phyloP scores from a whole-genome alignment of 2,888 invertebrate species.

The Pardosa pseudoannulata region DNA sequence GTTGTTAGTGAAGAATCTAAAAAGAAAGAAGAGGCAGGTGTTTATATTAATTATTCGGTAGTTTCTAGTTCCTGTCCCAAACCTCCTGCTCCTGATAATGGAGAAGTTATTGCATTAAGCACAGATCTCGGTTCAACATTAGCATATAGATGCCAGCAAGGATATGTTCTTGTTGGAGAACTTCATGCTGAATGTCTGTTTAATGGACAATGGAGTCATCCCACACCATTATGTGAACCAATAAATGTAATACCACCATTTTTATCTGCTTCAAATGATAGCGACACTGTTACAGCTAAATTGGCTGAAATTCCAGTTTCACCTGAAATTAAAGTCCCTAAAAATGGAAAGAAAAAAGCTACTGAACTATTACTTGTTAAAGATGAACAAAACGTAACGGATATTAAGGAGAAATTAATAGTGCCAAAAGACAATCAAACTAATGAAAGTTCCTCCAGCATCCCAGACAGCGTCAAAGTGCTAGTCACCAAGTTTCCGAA shows the following conservation, averaged over 20 bases:
- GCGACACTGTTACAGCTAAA: conserved; percentile 58
- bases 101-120: conserved; percentile 56
- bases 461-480: background rate
- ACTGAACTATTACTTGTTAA: background rate
- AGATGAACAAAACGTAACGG: conserved; percentile 29
- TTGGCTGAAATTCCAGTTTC: conserved; percentile 29
- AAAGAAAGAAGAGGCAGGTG: conserved; percentile 46
- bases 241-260: conserved; percentile 25
- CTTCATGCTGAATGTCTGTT: conserved; percentile 56
- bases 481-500: background rate
- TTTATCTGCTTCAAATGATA: conserved; percentile 53
- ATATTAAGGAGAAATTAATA: conserved; percentile 28
- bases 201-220: conserved; percentile 64
- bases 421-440: conserved; percentile 49
- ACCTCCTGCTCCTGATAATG: conserved; percentile 60
- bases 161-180: conserved; percentile 53
- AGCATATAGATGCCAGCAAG: conserved; percentile 47
- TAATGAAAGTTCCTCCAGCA: conserved; percentile 8
- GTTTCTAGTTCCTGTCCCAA: conserved; percentile 58
- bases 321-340: conserved; percentile 16
- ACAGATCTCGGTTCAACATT: conserved; percentile 56
- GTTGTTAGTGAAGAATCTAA: conserved; percentile 26
- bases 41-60: conserved; percentile 56
- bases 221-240: conserved; percentile 53
- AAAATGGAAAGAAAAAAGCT: conserved; percentile 38